These are phyloP conservation scores for Caenorhabditis sp. DNA, from an alignment of 2,888 invertebrate species.

Conservation along the genomic window DNA sequence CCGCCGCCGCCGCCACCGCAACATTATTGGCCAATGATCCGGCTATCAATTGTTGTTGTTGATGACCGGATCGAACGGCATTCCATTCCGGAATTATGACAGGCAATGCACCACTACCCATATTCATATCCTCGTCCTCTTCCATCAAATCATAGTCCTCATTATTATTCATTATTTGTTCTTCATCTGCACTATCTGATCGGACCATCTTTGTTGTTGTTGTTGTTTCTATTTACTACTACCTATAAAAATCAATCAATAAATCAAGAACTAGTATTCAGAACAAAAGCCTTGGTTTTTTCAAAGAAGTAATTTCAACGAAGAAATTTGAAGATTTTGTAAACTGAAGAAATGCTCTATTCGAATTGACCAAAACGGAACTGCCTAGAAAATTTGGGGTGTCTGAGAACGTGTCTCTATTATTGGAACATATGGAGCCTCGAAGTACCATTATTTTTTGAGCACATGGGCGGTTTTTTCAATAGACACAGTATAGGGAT, in stretches of 20 bases:
- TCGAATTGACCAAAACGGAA: too few relatives aligned
- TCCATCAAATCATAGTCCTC: constrained; percentile 42
- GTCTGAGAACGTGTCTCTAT: too few relatives aligned
- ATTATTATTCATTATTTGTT: constrained; percentile 43
- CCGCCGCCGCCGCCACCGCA: constrained; percentile 8
- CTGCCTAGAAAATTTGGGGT: too few relatives aligned
- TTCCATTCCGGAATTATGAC: constrained; percentile 35
- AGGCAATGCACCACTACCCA: constrained; percentile 40
- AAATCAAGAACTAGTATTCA: too few relatives aligned
- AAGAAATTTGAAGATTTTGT: too few relatives aligned
- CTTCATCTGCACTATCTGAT: constrained; percentile 61
- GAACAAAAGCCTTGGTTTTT: too few relatives aligned
- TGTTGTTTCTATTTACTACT: constrained; percentile 8
- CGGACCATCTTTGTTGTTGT: constrained; percentile 53
- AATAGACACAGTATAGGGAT: too few relatives aligned
- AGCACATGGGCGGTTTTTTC: too few relatives aligned
- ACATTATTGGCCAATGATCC: background rate
- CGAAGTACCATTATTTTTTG: too few relatives aligned
- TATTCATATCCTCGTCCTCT: constrained; percentile 41
- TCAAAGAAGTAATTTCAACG: too few relatives aligned
- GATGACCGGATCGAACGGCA: constrained; percentile 6
- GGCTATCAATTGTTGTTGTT: background rate
- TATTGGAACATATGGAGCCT: too few relatives aligned
- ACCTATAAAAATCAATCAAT: constrained; percentile 23
- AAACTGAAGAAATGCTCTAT: too few relatives aligned